phyloP scores from a whole-genome alignment of 2,888 invertebrate species.

The Scrobipalpa costella region DNA sequence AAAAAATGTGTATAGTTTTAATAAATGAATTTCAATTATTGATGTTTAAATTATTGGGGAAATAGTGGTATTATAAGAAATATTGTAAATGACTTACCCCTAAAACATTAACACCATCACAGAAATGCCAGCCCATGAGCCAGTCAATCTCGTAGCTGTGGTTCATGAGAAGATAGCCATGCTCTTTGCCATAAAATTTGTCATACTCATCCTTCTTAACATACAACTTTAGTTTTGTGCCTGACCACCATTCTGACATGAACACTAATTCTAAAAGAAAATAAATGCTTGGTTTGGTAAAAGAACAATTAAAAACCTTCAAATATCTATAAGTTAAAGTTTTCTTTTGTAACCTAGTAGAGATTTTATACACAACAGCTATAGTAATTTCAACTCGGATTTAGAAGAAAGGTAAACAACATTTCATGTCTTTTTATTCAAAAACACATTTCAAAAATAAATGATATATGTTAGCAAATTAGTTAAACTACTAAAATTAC shows the following conservation, averaged over 20 bases:
- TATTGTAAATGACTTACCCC: constrained; percentile 84
- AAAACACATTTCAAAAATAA: no score
- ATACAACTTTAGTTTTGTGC: constrained; percentile 86
- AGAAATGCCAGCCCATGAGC: constrained; percentile 96
- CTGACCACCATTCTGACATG: constrained; percentile 97
- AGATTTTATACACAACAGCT: no score
- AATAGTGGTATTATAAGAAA: not conserved
- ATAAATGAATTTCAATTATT: no score
- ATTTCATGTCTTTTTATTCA: no score
- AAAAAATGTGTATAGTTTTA: no score
- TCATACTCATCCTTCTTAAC: constrained; percentile 89
- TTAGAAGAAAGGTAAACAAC: no score
- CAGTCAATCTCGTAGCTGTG: constrained; percentile 98
- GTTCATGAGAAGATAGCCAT: constrained; percentile 95
- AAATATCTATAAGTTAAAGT: no score
- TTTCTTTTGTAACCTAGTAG: no score
- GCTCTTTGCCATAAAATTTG: constrained; percentile 92
- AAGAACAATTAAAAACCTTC: not conserved
- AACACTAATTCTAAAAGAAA: constrained; percentile 91
- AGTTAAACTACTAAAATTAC: no score
- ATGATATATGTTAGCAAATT: no score
- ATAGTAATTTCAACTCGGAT: no score
- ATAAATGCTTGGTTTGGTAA: constrained; percentile 12
- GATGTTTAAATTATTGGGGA: no score
- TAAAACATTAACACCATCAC: constrained; percentile 89